Base-by-base conservation (phyloP, 2,113 vertebrate species). In the Passer montanus region DNA sequence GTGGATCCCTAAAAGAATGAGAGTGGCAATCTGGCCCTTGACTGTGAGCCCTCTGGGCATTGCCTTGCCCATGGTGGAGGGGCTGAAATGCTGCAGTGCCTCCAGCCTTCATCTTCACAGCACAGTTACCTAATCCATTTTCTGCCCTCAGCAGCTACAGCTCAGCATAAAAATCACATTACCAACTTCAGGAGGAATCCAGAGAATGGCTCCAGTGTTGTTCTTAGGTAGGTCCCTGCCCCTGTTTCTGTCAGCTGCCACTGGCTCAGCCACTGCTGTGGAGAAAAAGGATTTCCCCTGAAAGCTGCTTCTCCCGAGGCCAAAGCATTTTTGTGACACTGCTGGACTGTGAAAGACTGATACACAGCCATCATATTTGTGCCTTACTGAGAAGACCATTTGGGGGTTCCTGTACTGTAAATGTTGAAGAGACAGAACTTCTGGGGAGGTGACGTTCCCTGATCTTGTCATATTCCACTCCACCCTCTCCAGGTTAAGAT, bases 401-500 rank as follows among this genome's bases (percentile, higher is more conserved):
- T 63, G 3, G 56, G 30, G 16, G 3, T 77, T 91, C 63, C 72
- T 74, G 30, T 60, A 9, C 37, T 47, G 1, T 31, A 47, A 44
- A 15, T 27, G 27, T 50, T 62, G 63, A 89, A 67, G 64, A 50
- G 46, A 85, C 11, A 33, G 81, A 46, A 46, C 26, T 80, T 81
- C 47, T 83, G 24, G 62, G 41, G 73, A 92, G 64, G 73, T 90
- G 72, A 80, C 31, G 22, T 23, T 35, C 31, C 9, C 9, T 63
- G 84, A 72, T 63, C 70, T 66, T 97, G 95, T 85, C 68, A 79
- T 90, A 97, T 94, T 96, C 95, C 94, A 93, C 93, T 95, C 96
- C 94, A 92, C 96, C 97, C 98, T 97, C 97, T 98, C 96, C 96
- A 97, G 98, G 97, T 66, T 97, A 95, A 96, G 94, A 89, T 68